Percentiles rank a stretch among this genome's conserved stretches.
phyloP scores from a whole-genome alignment of 2,888 invertebrate genomes.

The Byasa hedistus region DNA sequence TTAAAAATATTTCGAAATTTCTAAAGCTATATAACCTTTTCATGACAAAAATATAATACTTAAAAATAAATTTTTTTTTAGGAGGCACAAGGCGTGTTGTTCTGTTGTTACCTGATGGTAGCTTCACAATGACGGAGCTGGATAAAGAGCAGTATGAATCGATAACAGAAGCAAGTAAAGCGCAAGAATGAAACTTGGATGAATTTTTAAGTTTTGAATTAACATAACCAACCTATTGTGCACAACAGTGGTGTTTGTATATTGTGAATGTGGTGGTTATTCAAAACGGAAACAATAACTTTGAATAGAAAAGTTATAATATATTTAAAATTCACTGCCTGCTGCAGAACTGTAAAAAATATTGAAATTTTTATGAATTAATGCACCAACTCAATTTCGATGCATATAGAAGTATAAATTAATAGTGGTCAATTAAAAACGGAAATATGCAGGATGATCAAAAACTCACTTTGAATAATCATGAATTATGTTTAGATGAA shows the following conservation, averaged over 20 bases:
- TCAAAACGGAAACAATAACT: neutral
- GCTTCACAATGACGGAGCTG: conserved; percentile 92
- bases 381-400: neutral
- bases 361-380: neutral
- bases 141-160: conserved; percentile 92
- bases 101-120: conserved; percentile 90
- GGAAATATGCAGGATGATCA: neutral
- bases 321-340: neutral
- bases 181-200: conserved; percentile 64
- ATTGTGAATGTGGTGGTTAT: neutral
- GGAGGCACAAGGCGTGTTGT: conserved; percentile 92
- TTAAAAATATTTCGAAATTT: too few relatives aligned
- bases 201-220: conserved; percentile 10
- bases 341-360: neutral
- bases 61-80: conserved; percentile 44
- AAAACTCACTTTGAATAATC: neutral
- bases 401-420: conserved; percentile 9
- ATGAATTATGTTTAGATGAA: neutral
- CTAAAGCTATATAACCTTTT: too few relatives aligned
- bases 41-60: too few relatives aligned
- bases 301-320: neutral
- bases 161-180: conserved; percentile 78
- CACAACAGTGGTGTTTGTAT: neutral
- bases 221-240: conserved; percentile 7
- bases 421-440: neutral